Conservation (phyloP, 1,140 invertebrate species). For the Coboldia fuscipes region DNA sequence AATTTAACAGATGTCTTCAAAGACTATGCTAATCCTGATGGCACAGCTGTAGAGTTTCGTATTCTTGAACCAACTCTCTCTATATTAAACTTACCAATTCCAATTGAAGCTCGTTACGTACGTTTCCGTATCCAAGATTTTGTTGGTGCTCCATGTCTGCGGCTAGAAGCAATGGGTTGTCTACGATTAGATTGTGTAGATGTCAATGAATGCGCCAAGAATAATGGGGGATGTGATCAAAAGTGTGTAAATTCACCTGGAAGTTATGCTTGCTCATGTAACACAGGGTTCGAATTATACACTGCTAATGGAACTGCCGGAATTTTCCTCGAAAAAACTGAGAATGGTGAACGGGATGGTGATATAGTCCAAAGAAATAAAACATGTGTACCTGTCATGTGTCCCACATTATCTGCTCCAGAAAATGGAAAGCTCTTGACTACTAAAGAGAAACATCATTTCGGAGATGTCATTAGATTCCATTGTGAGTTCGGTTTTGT, state of each 20-base stretch:
- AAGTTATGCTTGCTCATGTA: slow-evolving; percentile 70
- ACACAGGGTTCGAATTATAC: slow-evolving; percentile 83
- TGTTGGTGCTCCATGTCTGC: slow-evolving; percentile 67
- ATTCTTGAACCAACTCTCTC: slow-evolving; percentile 71
- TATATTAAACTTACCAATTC: slow-evolving; percentile 70
- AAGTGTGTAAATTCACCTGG: slow-evolving; percentile 81
- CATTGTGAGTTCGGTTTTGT: slow-evolving; percentile 91
- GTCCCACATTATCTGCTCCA: slow-evolving; percentile 52
- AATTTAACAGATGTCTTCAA: slow-evolving; percentile 73
- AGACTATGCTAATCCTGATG: slow-evolving; percentile 79
- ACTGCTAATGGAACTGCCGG: slow-evolving; percentile 76
- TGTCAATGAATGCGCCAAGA: slow-evolving; percentile 73
- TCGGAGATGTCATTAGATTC: slow-evolving; percentile 76
- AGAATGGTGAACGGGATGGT: slow-evolving; percentile 68
- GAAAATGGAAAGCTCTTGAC: slow-evolving; percentile 78
- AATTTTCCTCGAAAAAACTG: slow-evolving; percentile 57
- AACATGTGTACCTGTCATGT: slow-evolving; percentile 86
- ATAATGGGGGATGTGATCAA: slow-evolving; percentile 87
- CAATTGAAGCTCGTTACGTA: slow-evolving; percentile 78
- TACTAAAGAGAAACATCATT: slow-evolving; percentile 63
- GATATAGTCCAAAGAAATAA: slow-evolving; percentile 84
- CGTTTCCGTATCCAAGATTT: slow-evolving; percentile 80
- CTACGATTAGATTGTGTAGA: slow-evolving; percentile 75
- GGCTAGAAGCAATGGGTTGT: slow-evolving; percentile 86
- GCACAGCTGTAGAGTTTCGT: slow-evolving; percentile 78